Base-by-base conservation (phyloP, 2,113 vertebrate species). In the Halcyon malimbica region DNA sequence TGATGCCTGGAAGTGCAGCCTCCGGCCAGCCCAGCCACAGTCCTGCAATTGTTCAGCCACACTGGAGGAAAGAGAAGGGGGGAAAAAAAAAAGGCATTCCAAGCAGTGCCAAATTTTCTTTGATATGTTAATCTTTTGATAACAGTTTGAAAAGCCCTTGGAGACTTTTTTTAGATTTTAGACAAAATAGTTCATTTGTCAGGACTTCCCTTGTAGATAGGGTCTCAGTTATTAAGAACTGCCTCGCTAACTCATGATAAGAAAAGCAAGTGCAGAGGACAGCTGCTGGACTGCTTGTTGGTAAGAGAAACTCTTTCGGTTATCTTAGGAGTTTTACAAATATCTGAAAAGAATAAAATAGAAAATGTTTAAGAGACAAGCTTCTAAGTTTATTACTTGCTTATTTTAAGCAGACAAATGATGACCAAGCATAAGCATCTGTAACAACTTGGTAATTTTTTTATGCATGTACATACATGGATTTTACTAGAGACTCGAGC, bases 151-250 rank as follows among this genome's bases (percentile, higher is more conserved):
- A 97, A 96, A 96, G 96, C 91, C 91, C 91, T 96, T 94, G 93
- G 94, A 97, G 97, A 97, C 81, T 95, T 98, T 96, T 96, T 97
- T 97, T 97, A 96, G 96, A 93, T 94, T 97, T 97, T 87, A 97
- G 96, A 97, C 97, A 97, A 98, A 97, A 97, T 97, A 97, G 97
- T 97, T 98, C 97, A 97, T 96, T 97, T 97, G 96, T 97, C 97
- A 97, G 97, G 97, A 97, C 97, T 97, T 97, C 97, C 97, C 97
- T 95, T 95, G 57, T 80, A 97, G 97, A 98, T 97, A 98, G 97
- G 83, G 93, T 82, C 83, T 44, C 76, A 7, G 83, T 96, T 95
- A 91, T 93, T 97, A 97, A 98, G 94, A 95, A 62, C 81, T 78
- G 96, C 89, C 83, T 96, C 81, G 9, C 86, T 84, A 83, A 83